A percentile compares a stretch with the other conserved stretches of the same genome.
These are phyloP conservation scores for Drosophila trichaetosa DNA, from an alignment of 2,888 invertebrate genomes.

Conservation along the genomic window DNA sequence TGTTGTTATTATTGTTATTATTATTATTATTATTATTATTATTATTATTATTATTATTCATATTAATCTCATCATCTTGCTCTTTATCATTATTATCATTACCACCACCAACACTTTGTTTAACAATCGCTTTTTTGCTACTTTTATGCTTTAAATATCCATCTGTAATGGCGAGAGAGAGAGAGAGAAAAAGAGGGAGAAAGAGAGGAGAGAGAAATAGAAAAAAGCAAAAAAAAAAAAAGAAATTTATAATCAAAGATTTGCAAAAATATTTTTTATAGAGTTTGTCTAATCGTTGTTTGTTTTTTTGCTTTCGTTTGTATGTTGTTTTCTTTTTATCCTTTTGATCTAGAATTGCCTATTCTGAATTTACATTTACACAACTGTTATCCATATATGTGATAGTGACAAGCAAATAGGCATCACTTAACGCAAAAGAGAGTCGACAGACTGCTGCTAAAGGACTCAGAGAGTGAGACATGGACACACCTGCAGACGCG, in stretches of 20 bases:
- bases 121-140: conserved; percentile 68
- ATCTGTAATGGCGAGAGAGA: conserved; percentile 79
- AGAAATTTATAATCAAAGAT: conserved; percentile 65
- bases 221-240: conserved; percentile 70
- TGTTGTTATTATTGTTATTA: conserved; percentile 25
- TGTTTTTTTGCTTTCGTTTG: conserved; percentile 25
- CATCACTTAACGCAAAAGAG: conserved; percentile 6
- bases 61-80: conserved; percentile 39
- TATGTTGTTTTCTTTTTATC: conserved; percentile 2
- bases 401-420: conserved; percentile 4
- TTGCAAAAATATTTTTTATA: conserved; percentile 35
- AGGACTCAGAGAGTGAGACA: conserved; percentile 1
- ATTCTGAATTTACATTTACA: conserved; percentile 6
- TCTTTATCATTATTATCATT: conserved; percentile 33
- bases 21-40: conserved; percentile 30
- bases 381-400: conserved; percentile 6
- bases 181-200: conserved; percentile 38
- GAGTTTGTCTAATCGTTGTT: conserved; percentile 7
- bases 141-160: conserved; percentile 79
- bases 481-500: conserved; percentile 31
- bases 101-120: conserved; percentile 54
- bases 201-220: conserved; percentile 40
- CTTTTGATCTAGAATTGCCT: conserved; percentile 9
- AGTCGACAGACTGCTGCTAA: conserved; percentile 14
- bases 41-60: conserved; percentile 23